Base-by-base conservation (phyloP, 2,888 invertebrate genomes). In the Drosophila anomalata region DNA sequence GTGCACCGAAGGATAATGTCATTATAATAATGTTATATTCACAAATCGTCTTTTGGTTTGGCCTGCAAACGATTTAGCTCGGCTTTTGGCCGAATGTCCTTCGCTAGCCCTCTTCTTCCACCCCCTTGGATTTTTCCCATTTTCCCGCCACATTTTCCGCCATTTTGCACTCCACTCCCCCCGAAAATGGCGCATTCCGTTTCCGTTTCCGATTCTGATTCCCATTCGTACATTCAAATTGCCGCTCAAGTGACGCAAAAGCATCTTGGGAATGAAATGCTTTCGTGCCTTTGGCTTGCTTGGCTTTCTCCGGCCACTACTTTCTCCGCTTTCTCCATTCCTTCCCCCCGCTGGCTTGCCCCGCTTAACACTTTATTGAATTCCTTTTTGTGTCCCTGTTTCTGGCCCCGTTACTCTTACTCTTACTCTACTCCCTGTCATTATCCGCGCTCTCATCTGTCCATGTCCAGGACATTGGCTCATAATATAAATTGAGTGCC, bases 401-500 rank as follows among this genome's bases (percentile, higher is more conserved):
- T 22, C 39, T 50, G 20, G 20, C 54, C n/a, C 42, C 14, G 36
- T 47, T 4, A 31, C 42, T 50, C 11, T 39, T 48, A 24, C 22
- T 29, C 8, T 14, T 17, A 22, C 47, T 11, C n/a, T 50, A 50
- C 52, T 54, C 56, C 53, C 47, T 53, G 20, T 74, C 67, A 73
- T 66, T 73, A 73, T 78, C 65, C 66, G 62, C 61, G 62, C 52
- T 60, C 61, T 51, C 72, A 69, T 75, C 76, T 65, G 70, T 73
- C 51, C 78, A 50, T 59, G 52, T 69, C 31, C 61, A 51, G 53
- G 56, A 63, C 47, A 50, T 63, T 68, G 66, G 61, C 58, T 63
- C 62, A 68, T 77, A 83, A 86, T 75, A 79, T 68, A 86, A 77
- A 86, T 77, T 65, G 79, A 79, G 71, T 75, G 75, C 61, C 50